Percentiles rank a stretch among this genome's conserved stretches.
Evolutionary conservation across 2,888 invertebrate genomes (phyloP).

Genomic region (Carcina quercana): DNA sequence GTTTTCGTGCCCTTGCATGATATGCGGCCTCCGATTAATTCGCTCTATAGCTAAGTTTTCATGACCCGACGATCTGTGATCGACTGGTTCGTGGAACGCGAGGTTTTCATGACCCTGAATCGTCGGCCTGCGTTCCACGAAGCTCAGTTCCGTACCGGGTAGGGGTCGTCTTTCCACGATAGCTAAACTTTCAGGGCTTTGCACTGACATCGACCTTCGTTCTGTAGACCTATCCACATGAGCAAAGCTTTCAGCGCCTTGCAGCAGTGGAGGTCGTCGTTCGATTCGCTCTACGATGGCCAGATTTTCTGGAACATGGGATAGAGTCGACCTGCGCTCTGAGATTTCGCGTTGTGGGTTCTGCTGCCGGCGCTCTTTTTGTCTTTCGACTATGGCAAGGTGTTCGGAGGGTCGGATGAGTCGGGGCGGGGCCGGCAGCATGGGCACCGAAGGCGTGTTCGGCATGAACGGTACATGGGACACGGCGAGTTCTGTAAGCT

Average conservation of each 20-base stretch:
- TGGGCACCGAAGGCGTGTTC: constrained; percentile 7
- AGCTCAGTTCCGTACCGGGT: not conserved
- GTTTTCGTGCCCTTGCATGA: not conserved
- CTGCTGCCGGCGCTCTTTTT: constrained; percentile 13
- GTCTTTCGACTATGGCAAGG: constrained; percentile 46
- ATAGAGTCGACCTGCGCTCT: not conserved
- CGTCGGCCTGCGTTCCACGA: not conserved
- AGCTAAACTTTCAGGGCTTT: not conserved
- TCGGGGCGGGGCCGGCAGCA: constrained; percentile 41
- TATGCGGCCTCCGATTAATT: not conserved
- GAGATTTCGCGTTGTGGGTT: not conserved
- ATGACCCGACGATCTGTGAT: not conserved
- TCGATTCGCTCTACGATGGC: not conserved
- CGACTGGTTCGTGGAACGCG: not conserved
- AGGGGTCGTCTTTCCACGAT: not conserved
- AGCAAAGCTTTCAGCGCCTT: not conserved
- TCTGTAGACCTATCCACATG: not conserved
- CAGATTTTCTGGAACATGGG: constrained; percentile 1
- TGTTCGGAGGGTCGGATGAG: constrained; percentile 63
- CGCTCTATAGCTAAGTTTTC: not conserved
- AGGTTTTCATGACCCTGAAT: not conserved
- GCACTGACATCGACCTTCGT: not conserved
- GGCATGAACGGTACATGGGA: constrained; percentile 9
- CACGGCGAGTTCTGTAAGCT: constrained; percentile 15
- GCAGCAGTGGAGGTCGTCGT: not conserved